Evolutionary conservation across 1,140 invertebrate genomes (phyloP).

Genomic region (Elymnias hypermnestra): DNA sequence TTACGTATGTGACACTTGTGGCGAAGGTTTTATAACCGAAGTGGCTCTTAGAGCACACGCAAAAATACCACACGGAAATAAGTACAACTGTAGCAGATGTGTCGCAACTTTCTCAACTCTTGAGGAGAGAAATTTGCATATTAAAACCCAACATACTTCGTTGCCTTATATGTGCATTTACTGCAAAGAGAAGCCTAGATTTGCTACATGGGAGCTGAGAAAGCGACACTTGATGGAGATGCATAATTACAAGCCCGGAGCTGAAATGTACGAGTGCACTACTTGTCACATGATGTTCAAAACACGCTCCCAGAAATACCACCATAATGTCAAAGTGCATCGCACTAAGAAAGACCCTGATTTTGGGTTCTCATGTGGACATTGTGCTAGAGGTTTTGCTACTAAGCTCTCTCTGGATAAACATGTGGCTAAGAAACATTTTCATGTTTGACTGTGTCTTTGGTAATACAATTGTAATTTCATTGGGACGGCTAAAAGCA

Average conservation of each 20-base stretch:
- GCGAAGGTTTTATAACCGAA: constrained; percentile 64
- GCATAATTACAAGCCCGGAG: constrained; percentile 62
- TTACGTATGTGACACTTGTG: constrained; percentile 71
- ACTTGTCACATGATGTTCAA: constrained; percentile 76
- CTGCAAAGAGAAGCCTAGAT: constrained; percentile 62
- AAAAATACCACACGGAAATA: constrained; percentile 58
- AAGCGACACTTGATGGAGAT: constrained; percentile 60
- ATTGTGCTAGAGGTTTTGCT: constrained; percentile 54
- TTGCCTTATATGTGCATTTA: constrained; percentile 60
- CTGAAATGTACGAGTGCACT: constrained; percentile 65
- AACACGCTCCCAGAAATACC: constrained; percentile 62
- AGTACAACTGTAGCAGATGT: constrained; percentile 62
- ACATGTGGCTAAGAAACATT: constrained; percentile 64
- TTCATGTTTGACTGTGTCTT: constrained; percentile 42
- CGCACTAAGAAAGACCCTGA: constrained; percentile 57
- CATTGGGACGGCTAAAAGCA: no score
- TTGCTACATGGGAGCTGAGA: constrained; percentile 57
- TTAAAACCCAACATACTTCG: constrained; percentile 57
- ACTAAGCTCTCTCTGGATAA: constrained; percentile 59
- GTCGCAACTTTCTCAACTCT: constrained; percentile 59
- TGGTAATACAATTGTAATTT: no score
- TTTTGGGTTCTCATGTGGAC: constrained; percentile 47
- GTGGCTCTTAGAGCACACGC: constrained; percentile 54
- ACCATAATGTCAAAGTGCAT: constrained; percentile 62
- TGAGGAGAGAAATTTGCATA: constrained; percentile 53